Conservation (phyloP, 2,113 vertebrate species). For the Vulpes lagopus region DNA sequence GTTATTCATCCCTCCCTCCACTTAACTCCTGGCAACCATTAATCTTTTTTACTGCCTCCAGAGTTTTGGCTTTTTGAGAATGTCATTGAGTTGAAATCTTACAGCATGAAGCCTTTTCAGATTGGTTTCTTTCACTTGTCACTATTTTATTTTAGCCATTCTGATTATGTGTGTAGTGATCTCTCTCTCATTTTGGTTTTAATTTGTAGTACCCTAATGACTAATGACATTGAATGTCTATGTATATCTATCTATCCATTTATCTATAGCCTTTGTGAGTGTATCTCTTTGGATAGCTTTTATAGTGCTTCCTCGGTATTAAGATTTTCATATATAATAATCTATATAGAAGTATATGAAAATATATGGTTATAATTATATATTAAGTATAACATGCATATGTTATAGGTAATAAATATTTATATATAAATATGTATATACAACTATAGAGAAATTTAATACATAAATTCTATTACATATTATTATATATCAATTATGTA, state of each 20-base stretch:
- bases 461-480: not conserved
- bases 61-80: not conserved
- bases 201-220: not conserved
- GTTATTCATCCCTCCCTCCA: not conserved
- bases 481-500: not conserved
- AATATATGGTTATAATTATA: not conserved
- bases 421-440: not conserved
- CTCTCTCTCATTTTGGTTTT: not conserved
- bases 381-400: not conserved
- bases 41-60: not conserved
- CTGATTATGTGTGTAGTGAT: not conserved
- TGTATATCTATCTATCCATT: not conserved
- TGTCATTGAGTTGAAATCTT: not conserved
- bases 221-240: not conserved
- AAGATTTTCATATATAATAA: not conserved
- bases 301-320: not conserved
- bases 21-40: not conserved
- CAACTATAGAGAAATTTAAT: not conserved
- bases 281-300: not conserved
- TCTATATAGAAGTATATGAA: not conserved
- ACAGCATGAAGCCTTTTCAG: not conserved
- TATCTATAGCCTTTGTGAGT: not conserved
- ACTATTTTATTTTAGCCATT: not conserved
- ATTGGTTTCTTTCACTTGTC: not conserved
- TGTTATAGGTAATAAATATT: not conserved